phyloP scores from a whole-genome alignment of 2,113 vertebrate species.

The Halcyon malimbica region DNA sequence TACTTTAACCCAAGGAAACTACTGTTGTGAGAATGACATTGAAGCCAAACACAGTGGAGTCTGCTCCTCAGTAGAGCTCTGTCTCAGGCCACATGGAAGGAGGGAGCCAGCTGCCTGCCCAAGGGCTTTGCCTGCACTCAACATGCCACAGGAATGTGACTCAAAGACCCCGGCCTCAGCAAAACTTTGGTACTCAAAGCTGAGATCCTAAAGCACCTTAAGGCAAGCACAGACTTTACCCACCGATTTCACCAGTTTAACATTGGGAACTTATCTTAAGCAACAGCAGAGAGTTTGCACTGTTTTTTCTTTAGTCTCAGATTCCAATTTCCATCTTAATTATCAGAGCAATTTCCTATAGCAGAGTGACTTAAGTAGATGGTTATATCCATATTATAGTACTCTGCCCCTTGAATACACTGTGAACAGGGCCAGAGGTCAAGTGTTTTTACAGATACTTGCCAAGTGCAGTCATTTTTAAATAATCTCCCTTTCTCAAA shows the following conservation, averaged over 20 bases:
- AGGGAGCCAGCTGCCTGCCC: no score
- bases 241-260: background rate
- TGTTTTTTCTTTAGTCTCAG: background rate
- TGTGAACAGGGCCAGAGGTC: background rate
- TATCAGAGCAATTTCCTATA: background rate
- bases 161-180: background rate
- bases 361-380: background rate
- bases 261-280: background rate
- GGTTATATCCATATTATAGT: background rate
- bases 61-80: background rate
- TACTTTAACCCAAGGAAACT: background rate
- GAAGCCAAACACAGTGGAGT: background rate
- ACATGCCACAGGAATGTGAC: accelerated
- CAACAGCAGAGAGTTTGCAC: background rate
- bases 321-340: background rate
- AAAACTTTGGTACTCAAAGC: background rate
- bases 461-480: background rate
- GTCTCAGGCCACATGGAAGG: background rate
- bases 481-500: constrained; percentile 1
- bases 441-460: background rate
- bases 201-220: background rate
- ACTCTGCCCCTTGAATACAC: background rate
- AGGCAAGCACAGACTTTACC: background rate
- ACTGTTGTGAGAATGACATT: accelerated
- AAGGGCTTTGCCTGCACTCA: background rate